These are phyloP conservation scores for Pterocles burchelli DNA, from an alignment of 2,113 vertebrate genomes.

Conservation along the genomic window DNA sequence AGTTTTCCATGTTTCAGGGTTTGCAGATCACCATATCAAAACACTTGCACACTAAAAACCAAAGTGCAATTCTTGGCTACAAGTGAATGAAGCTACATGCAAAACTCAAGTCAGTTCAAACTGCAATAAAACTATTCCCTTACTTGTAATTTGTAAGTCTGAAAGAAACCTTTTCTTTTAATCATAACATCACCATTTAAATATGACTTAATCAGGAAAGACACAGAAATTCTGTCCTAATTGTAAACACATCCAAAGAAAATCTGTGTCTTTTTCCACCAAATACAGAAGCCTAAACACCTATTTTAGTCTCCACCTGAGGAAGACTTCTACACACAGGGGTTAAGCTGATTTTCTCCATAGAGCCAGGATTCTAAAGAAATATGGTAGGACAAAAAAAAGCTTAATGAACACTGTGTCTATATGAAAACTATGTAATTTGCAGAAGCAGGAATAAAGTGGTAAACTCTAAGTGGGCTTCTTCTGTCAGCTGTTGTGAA, in stretches of 20 bases:
- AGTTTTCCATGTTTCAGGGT: neutral
- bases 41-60: neutral
- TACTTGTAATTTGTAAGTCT: neutral
- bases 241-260: neutral
- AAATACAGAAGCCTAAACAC: neutral
- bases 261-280: neutral
- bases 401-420: neutral
- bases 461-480: neutral
- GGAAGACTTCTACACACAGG: neutral
- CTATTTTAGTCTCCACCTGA: neutral
- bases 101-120: neutral
- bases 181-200: neutral
- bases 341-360: neutral
- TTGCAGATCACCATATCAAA: neutral
- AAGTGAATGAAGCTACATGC: neutral
- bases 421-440: neutral
- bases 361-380: neutral
- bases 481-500: neutral
- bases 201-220: neutral
- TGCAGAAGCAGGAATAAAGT: neutral
- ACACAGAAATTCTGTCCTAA: neutral
- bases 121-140: neutral
- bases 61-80: neutral
- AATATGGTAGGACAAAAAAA: neutral
- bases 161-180: neutral